Evolutionary conservation across 2,888 invertebrate species (phyloP).

Genomic region (Clepsis dumicolana): DNA sequence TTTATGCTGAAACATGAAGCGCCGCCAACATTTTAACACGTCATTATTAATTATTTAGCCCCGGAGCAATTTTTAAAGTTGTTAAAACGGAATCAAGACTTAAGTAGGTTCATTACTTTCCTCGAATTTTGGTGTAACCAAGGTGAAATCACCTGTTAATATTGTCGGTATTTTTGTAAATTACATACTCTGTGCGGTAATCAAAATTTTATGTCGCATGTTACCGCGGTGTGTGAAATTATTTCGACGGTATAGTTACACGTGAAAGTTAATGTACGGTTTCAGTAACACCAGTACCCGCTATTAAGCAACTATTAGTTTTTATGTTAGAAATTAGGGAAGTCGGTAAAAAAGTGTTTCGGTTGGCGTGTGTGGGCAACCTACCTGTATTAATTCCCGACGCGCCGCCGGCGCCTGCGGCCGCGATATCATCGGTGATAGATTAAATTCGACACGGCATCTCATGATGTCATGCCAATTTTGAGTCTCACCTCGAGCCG

Average conservation of each 20-base stretch:
- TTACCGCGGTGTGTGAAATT: constrained; percentile 57
- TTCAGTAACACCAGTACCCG: constrained; percentile 61
- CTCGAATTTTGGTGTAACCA: constrained; percentile 32
- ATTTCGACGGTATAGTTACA: constrained; percentile 50
- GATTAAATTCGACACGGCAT: constrained; percentile 85
- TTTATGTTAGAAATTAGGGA: constrained; percentile 61
- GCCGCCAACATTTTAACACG: constrained; percentile 34
- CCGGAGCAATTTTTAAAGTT: constrained; percentile 30
- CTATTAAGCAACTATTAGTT: constrained; percentile 57
- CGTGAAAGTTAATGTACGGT: constrained; percentile 59
- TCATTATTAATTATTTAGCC: constrained; percentile 35
- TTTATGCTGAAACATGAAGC: constrained; percentile 33
- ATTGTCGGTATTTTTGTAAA: constrained; percentile 40
- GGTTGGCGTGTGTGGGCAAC: constrained; percentile 71
- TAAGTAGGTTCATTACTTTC: constrained; percentile 14
- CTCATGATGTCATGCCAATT: constrained; percentile 85
- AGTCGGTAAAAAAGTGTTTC: constrained; percentile 57
- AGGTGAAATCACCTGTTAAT: constrained; percentile 42
- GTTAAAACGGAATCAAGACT: constrained; percentile 28
- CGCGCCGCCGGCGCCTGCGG: constrained; percentile 75
- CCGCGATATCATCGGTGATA: constrained; percentile 72
- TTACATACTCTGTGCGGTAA: constrained; percentile 41
- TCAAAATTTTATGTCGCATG: constrained; percentile 52
- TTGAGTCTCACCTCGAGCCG: constrained; percentile 64
- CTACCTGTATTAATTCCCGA: constrained; percentile 75